phyloP scores from a whole-genome alignment of 2,888 invertebrate species.

The Leucania comma region DNA sequence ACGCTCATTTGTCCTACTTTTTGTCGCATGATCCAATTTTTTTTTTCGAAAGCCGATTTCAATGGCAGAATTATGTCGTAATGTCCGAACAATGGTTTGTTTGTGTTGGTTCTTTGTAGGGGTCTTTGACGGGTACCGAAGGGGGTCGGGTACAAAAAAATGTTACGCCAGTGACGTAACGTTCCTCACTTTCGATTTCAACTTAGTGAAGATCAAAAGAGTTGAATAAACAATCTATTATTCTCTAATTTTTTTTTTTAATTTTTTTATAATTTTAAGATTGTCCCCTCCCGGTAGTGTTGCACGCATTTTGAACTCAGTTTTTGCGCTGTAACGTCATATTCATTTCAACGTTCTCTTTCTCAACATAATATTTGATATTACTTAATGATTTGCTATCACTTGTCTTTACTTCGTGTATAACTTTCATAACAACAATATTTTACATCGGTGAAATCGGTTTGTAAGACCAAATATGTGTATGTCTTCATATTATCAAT shows the following conservation, averaged over 20 bases:
- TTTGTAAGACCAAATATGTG: conserved; percentile 12
- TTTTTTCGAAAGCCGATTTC: conserved; percentile 72
- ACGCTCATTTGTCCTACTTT: conserved; percentile 70
- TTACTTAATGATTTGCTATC: conserved; percentile 37
- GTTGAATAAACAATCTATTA: conserved; percentile 34
- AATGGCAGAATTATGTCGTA: conserved; percentile 82
- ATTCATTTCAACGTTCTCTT: conserved; percentile 39
- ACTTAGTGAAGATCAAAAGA: conserved; percentile 35
- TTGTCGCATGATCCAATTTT: conserved; percentile 78
- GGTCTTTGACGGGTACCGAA: conserved; percentile 75
- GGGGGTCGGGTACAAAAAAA: conserved; percentile 67
- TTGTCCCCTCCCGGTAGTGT: conserved; percentile 33
- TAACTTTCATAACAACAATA: conserved; percentile 31
- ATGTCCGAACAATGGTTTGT: conserved; percentile 81
- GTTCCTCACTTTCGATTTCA: conserved; percentile 67
- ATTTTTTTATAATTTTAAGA: conserved; percentile 37
- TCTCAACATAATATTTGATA: conserved; percentile 18
- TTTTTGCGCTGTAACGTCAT: conserved; percentile 45
- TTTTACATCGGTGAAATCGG: conserved; percentile 25
- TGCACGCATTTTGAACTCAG: conserved; percentile 29
- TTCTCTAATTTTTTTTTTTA: conserved; percentile 5
- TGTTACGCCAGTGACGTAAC: conserved; percentile 53
- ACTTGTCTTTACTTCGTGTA: conserved; percentile 27
- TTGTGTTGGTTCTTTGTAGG: conserved; percentile 72
- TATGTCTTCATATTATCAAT: conserved; percentile 18